Percentiles rank a stretch among this genome's conserved stretches.
Conservation (phyloP, 2,888 invertebrate genomes). For the Meiosimyza decipiens region DNA sequence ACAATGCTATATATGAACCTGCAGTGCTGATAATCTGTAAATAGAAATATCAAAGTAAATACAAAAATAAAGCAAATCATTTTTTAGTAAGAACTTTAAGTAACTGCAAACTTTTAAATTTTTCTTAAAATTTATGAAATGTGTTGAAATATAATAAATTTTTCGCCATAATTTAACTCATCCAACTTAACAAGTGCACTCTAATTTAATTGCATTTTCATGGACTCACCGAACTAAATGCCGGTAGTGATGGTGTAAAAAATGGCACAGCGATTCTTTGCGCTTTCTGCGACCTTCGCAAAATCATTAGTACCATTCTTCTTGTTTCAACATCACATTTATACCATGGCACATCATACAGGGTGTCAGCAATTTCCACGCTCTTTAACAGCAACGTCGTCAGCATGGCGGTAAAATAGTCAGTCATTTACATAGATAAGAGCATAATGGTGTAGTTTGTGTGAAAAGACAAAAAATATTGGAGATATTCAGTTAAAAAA, state of each 20-base stretch:
- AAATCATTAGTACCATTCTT: constrained; percentile 63
- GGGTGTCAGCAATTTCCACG: constrained; percentile 55
- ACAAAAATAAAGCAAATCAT: constrained; percentile 11
- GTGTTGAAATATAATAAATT: no score
- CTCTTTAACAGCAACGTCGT: constrained; percentile 51
- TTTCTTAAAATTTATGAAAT: constrained; percentile 14
- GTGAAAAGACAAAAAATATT: neutral
- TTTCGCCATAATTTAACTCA: constrained; percentile 18
- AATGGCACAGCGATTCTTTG: constrained; percentile 61
- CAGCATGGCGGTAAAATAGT: neutral
- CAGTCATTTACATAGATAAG: neutral
- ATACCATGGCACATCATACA: constrained; percentile 63
- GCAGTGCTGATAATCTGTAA: constrained; percentile 40
- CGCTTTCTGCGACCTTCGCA: constrained; percentile 60
- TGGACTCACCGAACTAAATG: constrained; percentile 58
- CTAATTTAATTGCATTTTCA: constrained; percentile 26
- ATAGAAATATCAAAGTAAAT: constrained; percentile 9
- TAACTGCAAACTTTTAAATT: constrained; percentile 6
- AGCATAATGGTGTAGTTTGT: no score
- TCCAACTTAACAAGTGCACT: constrained; percentile 12
- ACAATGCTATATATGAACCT: constrained; percentile 34
- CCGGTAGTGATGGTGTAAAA: constrained; percentile 61
- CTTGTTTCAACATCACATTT: constrained; percentile 62
- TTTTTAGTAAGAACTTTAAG: constrained; percentile 12
- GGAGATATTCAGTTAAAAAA: neutral